Conservation (phyloP, 1,140 invertebrate genomes). For the Heliconius hewitsoni region DNA sequence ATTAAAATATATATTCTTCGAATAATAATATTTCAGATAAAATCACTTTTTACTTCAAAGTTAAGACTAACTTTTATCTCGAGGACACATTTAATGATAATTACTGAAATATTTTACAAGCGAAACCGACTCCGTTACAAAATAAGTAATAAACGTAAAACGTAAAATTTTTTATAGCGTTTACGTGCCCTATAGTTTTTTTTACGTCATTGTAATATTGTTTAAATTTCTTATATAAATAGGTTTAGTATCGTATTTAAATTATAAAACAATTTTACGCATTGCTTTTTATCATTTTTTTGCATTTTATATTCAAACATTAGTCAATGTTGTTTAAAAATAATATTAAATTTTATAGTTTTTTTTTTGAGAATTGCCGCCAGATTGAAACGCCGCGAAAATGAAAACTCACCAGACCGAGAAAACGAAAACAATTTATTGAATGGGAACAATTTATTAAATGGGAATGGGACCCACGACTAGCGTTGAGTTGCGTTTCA, state of each 20-base stretch:
- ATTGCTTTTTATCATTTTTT: background rate
- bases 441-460: too few species aligned
- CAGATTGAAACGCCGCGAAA: too few species aligned
- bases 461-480: too few species aligned
- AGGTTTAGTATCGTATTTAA: background rate
- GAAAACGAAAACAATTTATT: too few species aligned
- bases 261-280: background rate
- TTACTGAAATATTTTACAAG: background rate
- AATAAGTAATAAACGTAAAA: background rate
- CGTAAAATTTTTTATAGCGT: background rate
- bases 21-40: background rate
- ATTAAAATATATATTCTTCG: background rate
- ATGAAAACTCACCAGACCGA: too few species aligned
- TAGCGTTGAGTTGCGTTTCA: too few species aligned
- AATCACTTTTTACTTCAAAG: background rate
- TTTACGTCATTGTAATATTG: background rate
- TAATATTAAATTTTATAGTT: too few species aligned
- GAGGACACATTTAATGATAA: constrained; percentile 12
- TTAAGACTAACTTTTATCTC: background rate
- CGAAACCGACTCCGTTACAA: background rate
- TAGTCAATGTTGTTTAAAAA: background rate
- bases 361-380: too few species aligned
- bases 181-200: background rate
- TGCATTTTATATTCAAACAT: background rate
- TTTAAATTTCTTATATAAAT: background rate